These are phyloP conservation scores for Malurus alboscapulatus DNA, from an alignment of 2,113 vertebrate species.

Conservation along the genomic window DNA sequence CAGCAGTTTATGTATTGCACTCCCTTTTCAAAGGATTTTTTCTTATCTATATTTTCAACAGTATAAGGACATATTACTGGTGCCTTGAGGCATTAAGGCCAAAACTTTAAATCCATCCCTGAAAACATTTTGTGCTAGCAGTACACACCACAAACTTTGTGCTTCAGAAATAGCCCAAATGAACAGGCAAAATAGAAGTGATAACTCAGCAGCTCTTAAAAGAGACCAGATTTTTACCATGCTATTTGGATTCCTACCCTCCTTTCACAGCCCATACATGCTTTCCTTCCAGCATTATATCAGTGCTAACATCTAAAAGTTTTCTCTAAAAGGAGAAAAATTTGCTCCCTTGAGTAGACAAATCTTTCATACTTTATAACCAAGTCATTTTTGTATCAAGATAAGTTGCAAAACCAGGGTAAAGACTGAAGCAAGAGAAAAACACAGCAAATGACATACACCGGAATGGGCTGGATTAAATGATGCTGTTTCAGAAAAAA, in stretches of 20 bases:
- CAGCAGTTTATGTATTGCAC: background rate
- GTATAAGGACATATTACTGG: background rate
- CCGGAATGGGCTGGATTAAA: background rate
- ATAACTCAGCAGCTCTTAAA: background rate
- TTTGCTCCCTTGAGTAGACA: background rate
- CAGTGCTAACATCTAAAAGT: background rate
- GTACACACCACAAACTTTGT: fast-evolving
- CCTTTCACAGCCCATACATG: background rate
- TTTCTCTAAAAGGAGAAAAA: background rate
- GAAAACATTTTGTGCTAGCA: background rate
- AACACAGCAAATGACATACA: background rate
- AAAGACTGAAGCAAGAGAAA: background rate
- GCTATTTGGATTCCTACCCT: background rate
- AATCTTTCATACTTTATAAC: background rate
- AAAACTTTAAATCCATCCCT: background rate
- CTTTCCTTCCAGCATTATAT: background rate
- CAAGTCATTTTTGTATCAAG: background rate
- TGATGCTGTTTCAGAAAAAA: background rate
- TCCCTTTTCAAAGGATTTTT: background rate
- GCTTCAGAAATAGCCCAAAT: background rate
- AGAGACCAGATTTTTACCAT: background rate
- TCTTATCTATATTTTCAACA: background rate
- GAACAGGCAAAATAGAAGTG: background rate
- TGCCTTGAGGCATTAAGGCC: background rate
- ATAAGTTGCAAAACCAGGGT: background rate